Conservation (phyloP, 2,113 vertebrate species). For the Glaucomys volans region DNA sequence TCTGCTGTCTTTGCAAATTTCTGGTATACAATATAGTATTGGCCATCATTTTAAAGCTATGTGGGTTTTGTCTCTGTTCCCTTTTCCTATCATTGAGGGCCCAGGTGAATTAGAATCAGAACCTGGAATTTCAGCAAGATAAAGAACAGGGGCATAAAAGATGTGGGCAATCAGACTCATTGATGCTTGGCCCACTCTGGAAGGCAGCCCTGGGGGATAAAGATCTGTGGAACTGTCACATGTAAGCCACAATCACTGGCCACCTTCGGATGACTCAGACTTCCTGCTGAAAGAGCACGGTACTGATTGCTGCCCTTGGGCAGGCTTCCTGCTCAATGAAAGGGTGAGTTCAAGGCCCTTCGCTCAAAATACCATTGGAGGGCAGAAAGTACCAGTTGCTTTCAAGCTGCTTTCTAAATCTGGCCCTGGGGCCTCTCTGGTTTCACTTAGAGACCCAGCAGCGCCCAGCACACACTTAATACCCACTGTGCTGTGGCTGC, state of each 20-base stretch:
- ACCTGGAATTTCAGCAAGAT: not conserved
- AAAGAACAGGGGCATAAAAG: not conserved
- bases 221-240: not conserved
- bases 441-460: conserved; percentile 50
- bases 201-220: not conserved
- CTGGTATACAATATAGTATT: no score
- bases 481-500: conserved; percentile 21
- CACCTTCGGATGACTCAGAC: conserved; percentile 45
- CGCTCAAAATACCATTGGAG: conserved; percentile 67
- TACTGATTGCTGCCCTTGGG: not conserved
- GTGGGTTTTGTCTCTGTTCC: not conserved
- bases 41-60: not conserved
- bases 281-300: not conserved
- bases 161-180: not conserved
- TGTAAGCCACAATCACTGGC: conserved; percentile 24
- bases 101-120: not conserved
- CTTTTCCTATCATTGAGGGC: not conserved
- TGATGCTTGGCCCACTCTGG: not conserved
- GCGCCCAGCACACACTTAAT: conserved; percentile 51
- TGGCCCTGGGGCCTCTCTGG: conserved; percentile 38
- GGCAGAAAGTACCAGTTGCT: conserved; percentile 68
- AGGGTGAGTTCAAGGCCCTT: conserved; percentile 65
- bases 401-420: conserved; percentile 74
- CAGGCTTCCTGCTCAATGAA: conserved; percentile 66
- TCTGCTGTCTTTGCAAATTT: not conserved